Conservation (phyloP, 1,140 invertebrate species). For the Lethrus apterus region DNA sequence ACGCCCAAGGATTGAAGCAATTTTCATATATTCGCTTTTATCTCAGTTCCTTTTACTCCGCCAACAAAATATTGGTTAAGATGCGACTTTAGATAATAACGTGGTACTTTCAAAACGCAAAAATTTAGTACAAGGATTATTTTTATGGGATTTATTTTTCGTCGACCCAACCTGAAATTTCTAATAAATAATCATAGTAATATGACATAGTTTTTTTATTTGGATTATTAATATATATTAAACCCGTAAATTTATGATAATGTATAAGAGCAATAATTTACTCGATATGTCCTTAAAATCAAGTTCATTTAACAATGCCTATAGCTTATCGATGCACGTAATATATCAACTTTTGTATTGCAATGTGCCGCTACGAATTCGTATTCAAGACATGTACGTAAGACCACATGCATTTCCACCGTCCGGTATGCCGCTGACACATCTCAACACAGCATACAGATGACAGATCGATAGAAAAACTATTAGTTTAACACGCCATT, state of each 20-base stretch:
- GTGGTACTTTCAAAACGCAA: neutral
- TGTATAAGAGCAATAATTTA: no score
- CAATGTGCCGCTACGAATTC: neutral
- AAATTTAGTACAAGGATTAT: neutral
- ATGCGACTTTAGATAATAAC: neutral
- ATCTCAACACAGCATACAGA: conserved; percentile 16
- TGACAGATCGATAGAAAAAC: conserved; percentile 22
- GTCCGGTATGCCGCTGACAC: conserved; percentile 13
- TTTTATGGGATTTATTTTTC: neutral
- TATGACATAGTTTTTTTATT: neutral
- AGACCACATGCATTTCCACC: conserved; percentile 16
- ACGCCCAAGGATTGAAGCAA: conserved; percentile 39
- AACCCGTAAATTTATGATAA: neutral
- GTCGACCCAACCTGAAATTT: neutral
- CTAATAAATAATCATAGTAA: no score
- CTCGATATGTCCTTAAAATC: no score
- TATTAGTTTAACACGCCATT: conserved; percentile 18
- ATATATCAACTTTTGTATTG: neutral
- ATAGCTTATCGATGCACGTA: neutral
- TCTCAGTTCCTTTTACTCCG: conserved; percentile 9
- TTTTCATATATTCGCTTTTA: conserved; percentile 37
- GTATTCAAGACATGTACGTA: conserved; percentile 3
- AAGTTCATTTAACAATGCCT: no score
- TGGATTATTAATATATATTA: neutral
- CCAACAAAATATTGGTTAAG: conserved; percentile 2